phyloP scores from a whole-genome alignment of 2,797 vertebrate genomes.

The Crenichthys baileyi region DNA sequence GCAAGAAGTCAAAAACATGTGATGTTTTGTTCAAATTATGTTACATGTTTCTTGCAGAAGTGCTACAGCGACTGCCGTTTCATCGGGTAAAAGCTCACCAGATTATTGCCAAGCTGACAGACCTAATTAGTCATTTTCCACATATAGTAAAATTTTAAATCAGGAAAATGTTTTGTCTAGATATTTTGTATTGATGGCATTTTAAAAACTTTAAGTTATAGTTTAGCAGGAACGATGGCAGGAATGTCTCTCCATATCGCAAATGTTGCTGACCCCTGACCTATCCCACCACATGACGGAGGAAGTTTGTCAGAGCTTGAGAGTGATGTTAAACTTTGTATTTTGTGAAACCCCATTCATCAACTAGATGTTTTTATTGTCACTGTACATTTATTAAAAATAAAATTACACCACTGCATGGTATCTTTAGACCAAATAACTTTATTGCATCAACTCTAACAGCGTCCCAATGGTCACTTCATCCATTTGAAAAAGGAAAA shows the following conservation, averaged over 20 bases:
- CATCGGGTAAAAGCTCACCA: not conserved
- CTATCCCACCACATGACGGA: not conserved
- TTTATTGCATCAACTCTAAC: conserved; percentile 73
- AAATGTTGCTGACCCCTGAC: not conserved
- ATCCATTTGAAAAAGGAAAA: conserved; percentile 4
- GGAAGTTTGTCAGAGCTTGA: not conserved
- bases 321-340: too few species aligned
- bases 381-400: not conserved
- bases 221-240: not conserved
- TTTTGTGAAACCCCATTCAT: not conserved
- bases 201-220: not conserved
- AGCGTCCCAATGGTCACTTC: conserved; percentile 33
- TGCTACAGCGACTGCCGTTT: not conserved
- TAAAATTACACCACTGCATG: not conserved
- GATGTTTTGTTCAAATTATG: not conserved
- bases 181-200: not conserved
- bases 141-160: too few species aligned
- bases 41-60: not conserved
- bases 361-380: not conserved
- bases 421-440: conserved; percentile 30
- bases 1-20: not conserved
- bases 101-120: not conserved
- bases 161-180: not conserved
- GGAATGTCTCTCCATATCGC: too few species aligned
- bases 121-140: not conserved